Percentiles rank a stretch among this genome's conserved stretches.
These are phyloP conservation scores for Anthoptus insignis DNA, from an alignment of 2,888 invertebrate species.

Conservation along the genomic window DNA sequence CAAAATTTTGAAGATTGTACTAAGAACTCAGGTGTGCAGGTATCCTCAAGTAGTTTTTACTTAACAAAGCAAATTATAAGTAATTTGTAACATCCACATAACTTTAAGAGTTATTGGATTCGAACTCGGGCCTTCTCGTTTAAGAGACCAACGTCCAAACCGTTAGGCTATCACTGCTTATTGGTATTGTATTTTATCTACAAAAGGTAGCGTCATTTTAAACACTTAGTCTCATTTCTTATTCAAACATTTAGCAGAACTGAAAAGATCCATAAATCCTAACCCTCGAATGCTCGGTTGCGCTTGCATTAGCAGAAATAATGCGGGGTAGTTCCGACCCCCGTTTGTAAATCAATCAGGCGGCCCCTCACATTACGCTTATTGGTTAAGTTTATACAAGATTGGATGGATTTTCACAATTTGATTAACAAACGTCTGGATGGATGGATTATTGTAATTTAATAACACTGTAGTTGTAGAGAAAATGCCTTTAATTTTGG, in stretches of 20 bases:
- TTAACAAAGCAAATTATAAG: too few relatives aligned
- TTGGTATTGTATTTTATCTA: too few relatives aligned
- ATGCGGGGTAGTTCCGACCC: slow-evolving; percentile 60
- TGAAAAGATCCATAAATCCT: slow-evolving; percentile 55
- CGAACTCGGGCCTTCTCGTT: too few relatives aligned
- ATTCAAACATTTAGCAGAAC: slow-evolving; percentile 21
- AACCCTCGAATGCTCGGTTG: slow-evolving; percentile 72
- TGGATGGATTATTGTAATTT: slow-evolving; percentile 29
- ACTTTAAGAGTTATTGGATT: too few relatives aligned
- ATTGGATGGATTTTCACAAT: slow-evolving; percentile 38
- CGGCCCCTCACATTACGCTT: slow-evolving; percentile 59
- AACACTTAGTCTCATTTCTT: slow-evolving; percentile 1
- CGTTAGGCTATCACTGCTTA: too few relatives aligned
- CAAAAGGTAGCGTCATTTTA: neutral
- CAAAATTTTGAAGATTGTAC: too few relatives aligned
- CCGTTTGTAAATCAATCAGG: slow-evolving; percentile 71
- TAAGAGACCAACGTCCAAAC: too few relatives aligned
- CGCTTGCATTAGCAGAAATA: slow-evolving; percentile 75
- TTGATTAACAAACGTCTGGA: slow-evolving; percentile 32
- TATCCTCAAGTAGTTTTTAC: too few relatives aligned
- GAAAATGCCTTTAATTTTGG: neutral
- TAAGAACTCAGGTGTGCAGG: too few relatives aligned
- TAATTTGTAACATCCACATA: too few relatives aligned
- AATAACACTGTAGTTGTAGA: neutral
- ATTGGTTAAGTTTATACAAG: slow-evolving; percentile 55